Conservation (phyloP, 2,797 vertebrate genomes). For the Siniperca undulata region DNA sequence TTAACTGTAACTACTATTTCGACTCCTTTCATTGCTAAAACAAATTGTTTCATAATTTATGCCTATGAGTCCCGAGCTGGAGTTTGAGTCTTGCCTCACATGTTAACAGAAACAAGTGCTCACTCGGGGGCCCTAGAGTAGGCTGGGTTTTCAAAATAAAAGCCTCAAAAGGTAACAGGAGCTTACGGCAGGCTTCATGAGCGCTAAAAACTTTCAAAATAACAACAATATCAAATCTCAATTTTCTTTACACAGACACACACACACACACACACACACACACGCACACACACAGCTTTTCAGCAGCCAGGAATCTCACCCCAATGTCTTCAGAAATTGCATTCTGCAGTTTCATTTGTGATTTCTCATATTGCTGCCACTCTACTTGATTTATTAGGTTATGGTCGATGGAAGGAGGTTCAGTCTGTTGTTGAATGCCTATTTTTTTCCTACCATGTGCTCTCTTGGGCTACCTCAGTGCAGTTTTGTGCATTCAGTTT, state of each 20-base stretch:
- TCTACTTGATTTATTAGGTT: neutral
- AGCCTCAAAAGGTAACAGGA: no score
- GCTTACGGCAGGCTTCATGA: neutral
- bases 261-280: no score
- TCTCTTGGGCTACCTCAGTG: neutral
- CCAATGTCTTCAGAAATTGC: neutral
- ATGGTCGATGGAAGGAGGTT: neutral
- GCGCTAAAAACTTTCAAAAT: neutral
- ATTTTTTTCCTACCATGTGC: neutral
- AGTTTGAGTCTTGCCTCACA: neutral
- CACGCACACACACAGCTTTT: neutral
- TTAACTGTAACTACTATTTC: neutral
- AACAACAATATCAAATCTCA: neutral
- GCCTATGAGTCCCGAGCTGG: neutral
- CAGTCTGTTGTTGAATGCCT: neutral
- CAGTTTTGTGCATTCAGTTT: neutral
- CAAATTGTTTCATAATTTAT: neutral
- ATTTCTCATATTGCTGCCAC: neutral
- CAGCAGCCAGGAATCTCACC: neutral
- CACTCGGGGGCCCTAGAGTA: neutral
- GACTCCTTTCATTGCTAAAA: neutral
- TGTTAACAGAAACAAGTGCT: neutral
- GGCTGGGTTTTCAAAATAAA: neutral
- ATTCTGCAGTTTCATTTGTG: neutral
- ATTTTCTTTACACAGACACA: no score